phyloP scores from a whole-genome alignment of 1,140 invertebrate genomes.

The Hestina assimilis region DNA sequence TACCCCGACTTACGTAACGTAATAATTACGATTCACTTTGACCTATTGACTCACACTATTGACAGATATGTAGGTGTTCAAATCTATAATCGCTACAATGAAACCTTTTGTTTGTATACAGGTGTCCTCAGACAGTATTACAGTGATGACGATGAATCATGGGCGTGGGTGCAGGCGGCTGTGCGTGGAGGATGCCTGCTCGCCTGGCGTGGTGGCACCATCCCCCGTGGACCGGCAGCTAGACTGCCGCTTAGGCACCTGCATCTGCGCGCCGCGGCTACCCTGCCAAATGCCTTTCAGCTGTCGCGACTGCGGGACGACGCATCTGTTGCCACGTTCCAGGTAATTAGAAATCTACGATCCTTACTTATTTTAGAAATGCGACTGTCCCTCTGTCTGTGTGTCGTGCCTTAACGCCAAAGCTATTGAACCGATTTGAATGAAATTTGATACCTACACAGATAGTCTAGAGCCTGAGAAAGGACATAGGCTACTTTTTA shows the following conservation, averaged over 20 bases:
- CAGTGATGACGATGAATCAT: slow-evolving; percentile 57
- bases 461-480: no score
- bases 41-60: not conserved
- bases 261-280: slow-evolving; percentile 51
- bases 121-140: slow-evolving; percentile 71
- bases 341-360: slow-evolving; percentile 39
- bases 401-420: no score
- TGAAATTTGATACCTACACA: no score
- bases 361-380: not conserved
- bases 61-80: not conserved
- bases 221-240: slow-evolving; percentile 56
- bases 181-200: slow-evolving; percentile 62
- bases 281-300: slow-evolving; percentile 68
- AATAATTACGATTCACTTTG: no score
- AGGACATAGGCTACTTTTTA: no score
- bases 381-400: no score
- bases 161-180: slow-evolving; percentile 64
- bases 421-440: no score
- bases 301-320: slow-evolving; percentile 63
- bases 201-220: slow-evolving; percentile 64
- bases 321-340: slow-evolving; percentile 67
- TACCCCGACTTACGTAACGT: no score
- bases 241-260: slow-evolving; percentile 60
- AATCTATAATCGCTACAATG: not conserved
- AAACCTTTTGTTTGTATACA: slow-evolving; percentile 17